Evolutionary conservation across 2,888 invertebrate genomes (phyloP), one percentile per base, ranked within the genome.

Genomic region (Auanema freiburgensis): DNA sequence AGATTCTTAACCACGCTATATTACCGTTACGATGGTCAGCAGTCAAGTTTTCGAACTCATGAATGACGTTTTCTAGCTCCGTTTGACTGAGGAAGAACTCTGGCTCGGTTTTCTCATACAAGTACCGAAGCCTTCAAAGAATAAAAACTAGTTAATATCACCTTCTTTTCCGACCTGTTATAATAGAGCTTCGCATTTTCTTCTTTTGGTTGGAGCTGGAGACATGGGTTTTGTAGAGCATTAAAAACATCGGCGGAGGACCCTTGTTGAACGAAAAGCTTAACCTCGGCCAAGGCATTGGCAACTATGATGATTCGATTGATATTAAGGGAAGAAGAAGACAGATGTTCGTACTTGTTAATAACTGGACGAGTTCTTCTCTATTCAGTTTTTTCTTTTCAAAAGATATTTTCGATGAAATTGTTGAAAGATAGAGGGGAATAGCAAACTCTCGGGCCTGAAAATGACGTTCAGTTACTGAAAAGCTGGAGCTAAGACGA

Each of bases 271-370:
- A 72, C 77, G 2, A 72, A 72, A 21, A 78, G 67, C 42, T 63
- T 60, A 14, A 79, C 74, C 57, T 78, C 77, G 1, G 73, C 66
- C 5, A 74, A 63, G 10, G 74, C 76, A 46, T 77, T 75, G 23
- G 68, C 70, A 21, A 67, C 74, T 70, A 57, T 21, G 69, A 63
- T 11, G 12, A 18, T 46, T 23, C n/a, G 16, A 14, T 33, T 4
- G 12, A 50, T 24, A 33, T 16, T 25, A 46, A 8, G 8, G 8
- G 33, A 23, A 11, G 21, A 57, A 14, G 18, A 18, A 50, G n/a
- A 14, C n/a, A 55, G 14, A 52, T 14, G 50, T 2, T 55, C 62
- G 41, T 24, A 66, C 72, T 63, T 51, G 62, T 60, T 18, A 78
- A 59, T 10, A 67, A 65, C 12, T 69, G 67, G n/a, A 60, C 58